phyloP scores from a whole-genome alignment of 2,888 invertebrate species.

The Dioctria rufipes region DNA sequence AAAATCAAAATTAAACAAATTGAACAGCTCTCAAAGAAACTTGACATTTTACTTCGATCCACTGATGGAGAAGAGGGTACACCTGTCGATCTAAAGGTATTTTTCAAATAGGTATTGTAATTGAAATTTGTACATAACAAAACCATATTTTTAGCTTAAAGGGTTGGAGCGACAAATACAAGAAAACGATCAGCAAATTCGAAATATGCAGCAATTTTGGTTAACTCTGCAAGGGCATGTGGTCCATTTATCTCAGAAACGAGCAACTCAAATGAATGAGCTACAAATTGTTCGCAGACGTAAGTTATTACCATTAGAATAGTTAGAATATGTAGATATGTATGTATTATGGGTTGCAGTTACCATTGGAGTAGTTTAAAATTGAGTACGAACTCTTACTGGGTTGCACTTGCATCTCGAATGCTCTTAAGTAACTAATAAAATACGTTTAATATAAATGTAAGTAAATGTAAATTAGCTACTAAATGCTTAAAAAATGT shows the following conservation, averaged over 20 bases:
- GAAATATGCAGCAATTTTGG: conserved; percentile 79
- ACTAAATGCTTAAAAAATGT: too few relatives aligned
- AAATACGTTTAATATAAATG: too few relatives aligned
- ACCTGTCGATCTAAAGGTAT: conserved; percentile 61
- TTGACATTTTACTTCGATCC: conserved; percentile 72
- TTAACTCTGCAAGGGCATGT: conserved; percentile 82
- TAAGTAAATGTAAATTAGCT: too few relatives aligned
- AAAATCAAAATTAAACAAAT: conserved; percentile 73
- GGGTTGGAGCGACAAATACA: conserved; percentile 79
- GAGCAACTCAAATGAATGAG: conserved; percentile 79
- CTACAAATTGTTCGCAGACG: conserved; percentile 82
- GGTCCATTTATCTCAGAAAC: conserved; percentile 78
- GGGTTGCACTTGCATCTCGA: too few relatives aligned
- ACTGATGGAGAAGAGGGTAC: conserved; percentile 70
- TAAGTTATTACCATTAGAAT: conserved; percentile 66
- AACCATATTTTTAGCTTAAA: conserved; percentile 71
- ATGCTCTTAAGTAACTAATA: too few relatives aligned
- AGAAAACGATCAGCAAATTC: conserved; percentile 75
- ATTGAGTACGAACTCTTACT: too few relatives aligned
- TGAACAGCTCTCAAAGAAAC: conserved; percentile 72
- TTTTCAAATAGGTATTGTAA: background rate
- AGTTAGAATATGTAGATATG: too few relatives aligned
- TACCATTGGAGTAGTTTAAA: too few relatives aligned
- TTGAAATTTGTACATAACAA: background rate
- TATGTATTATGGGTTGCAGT: too few relatives aligned